Evolutionary conservation across 2,113 vertebrate species (phyloP), one percentile per base, ranked within the genome.

Genomic region (Corythoichthys haematopterus): DNA sequence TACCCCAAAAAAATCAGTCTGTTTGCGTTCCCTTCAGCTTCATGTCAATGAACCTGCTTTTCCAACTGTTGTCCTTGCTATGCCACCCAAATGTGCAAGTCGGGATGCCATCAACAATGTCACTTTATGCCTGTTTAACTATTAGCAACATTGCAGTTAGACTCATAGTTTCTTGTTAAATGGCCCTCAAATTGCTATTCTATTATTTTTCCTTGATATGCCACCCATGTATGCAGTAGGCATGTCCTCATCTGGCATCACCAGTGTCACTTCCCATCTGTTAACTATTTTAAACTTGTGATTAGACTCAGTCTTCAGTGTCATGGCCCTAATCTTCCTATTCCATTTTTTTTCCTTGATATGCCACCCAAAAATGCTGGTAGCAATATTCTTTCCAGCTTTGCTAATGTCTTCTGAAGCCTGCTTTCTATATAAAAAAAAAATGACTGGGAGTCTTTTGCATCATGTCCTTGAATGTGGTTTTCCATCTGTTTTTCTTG

Each of bases 381-480:
- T 2, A 53, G 65, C 7, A 35, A 1, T 64, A 81, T 80, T 79
- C 66, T 76, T 75, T 1, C 35, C 43, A 71, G 68, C 74, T 56
- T 76, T 75, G 35, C 77, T 64, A 68, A 60, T 76, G 63, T 69
- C 75, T 2, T 66, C 59, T 43, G 61, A 53, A 55, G 86, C 77
- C 88, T 91, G 89, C 59, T 35, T 85, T 69, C 88, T 78, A 90
- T 90, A 91, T 88, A 78, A 69, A 62, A 78, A 78, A 28, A 28
- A 28, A 28, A 28, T 28, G 20, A 15, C 47, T 48, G 10, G 2
- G 13, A 48, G 13, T 48, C 12, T 48, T 48, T 3, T 14, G 47
- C 47, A 14, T 48, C 3, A 48, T 14, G 73, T 69, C 68, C 80
- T 76, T 65, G 87, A 80, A 83, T 77, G 75, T 84, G 79, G 72